Conservation (phyloP, 2,888 invertebrate genomes). For the Sabellastarte sp. region DNA sequence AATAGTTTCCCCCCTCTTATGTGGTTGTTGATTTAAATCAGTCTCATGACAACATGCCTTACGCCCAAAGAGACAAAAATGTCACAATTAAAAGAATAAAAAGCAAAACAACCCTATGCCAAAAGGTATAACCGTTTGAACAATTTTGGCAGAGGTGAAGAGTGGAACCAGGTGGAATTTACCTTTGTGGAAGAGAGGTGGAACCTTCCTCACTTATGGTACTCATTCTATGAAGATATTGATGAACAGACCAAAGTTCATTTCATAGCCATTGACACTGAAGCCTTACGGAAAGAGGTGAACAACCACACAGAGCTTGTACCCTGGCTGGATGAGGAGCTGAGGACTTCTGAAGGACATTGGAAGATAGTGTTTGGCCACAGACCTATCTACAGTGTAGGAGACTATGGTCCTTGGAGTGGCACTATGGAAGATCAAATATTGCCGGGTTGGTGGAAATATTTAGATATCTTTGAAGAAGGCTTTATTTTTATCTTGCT, state of each 20-base stretch:
- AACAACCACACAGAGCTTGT: conserved; percentile 17
- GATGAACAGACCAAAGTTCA: too few species aligned
- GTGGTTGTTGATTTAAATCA: too few species aligned
- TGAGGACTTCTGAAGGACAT: conserved; percentile 5
- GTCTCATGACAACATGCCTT: too few species aligned
- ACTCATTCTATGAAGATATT: background rate
- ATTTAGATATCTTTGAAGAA: too few species aligned
- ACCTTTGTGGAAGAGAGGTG: conserved; percentile 1
- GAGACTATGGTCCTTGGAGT: background rate
- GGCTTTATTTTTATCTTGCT: too few species aligned
- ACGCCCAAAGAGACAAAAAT: too few species aligned
- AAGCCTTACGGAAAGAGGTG: background rate
- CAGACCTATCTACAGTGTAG: conserved; percentile 9
- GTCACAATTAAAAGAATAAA: too few species aligned
- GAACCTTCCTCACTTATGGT: conserved; percentile 3
- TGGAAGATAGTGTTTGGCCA: conserved; percentile 14
- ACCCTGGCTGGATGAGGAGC: conserved; percentile 4
- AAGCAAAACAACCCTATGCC: too few species aligned
- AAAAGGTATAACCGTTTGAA: too few species aligned
- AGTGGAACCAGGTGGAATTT: conserved; percentile 17
- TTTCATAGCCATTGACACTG: background rate
- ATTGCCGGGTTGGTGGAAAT: too few species aligned
- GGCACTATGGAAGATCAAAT: background rate
- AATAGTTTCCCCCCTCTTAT: too few species aligned
- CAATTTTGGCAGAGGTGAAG: too few species aligned